Conservation (phyloP, 2,797 vertebrate species). For the Anniella stebbinsi region DNA sequence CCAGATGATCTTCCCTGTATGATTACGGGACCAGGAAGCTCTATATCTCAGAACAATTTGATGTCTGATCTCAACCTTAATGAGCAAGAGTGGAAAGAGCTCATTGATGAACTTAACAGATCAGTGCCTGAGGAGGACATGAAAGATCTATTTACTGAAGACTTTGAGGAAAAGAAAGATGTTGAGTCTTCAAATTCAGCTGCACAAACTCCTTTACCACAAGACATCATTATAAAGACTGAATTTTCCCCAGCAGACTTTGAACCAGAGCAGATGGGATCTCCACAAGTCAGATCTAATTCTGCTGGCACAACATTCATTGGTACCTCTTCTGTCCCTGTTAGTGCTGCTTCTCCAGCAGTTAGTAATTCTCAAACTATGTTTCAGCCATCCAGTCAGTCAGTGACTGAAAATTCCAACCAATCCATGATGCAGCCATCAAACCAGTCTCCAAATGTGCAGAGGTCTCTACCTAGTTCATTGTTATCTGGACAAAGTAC, state of each 20-base stretch:
- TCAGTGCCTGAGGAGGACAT: constrained; percentile 96
- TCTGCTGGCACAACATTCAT: constrained; percentile 87
- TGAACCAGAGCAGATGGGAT: constrained; percentile 89
- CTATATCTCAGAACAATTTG: constrained; percentile 88
- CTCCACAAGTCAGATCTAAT: constrained; percentile 87
- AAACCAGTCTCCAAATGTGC: constrained; percentile 79
- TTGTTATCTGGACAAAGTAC: constrained; percentile 82
- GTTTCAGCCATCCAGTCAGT: constrained; percentile 80
- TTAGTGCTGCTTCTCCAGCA: constrained; percentile 83
- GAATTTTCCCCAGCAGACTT: constrained; percentile 93
- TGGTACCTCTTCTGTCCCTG: constrained; percentile 83
- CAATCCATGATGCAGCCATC: constrained; percentile 77
- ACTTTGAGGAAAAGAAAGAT: constrained; percentile 96
- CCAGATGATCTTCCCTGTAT: constrained; percentile 94
- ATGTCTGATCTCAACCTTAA: constrained; percentile 97
- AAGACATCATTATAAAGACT: constrained; percentile 89
- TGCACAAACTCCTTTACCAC: constrained; percentile 83
- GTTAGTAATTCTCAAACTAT: constrained; percentile 81
- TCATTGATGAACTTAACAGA: constrained; percentile 97
- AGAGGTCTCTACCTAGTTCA: constrained; percentile 84
- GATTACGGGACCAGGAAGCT: constrained; percentile 86
- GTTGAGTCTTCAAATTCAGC: constrained; percentile 82
- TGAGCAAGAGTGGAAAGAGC: constrained; percentile 97
- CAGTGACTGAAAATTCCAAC: constrained; percentile 77
- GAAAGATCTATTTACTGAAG: constrained; percentile 95